These are phyloP conservation scores for Matsumurasca onukii DNA, from an alignment of 1,140 invertebrate genomes.

Conservation along the genomic window DNA sequence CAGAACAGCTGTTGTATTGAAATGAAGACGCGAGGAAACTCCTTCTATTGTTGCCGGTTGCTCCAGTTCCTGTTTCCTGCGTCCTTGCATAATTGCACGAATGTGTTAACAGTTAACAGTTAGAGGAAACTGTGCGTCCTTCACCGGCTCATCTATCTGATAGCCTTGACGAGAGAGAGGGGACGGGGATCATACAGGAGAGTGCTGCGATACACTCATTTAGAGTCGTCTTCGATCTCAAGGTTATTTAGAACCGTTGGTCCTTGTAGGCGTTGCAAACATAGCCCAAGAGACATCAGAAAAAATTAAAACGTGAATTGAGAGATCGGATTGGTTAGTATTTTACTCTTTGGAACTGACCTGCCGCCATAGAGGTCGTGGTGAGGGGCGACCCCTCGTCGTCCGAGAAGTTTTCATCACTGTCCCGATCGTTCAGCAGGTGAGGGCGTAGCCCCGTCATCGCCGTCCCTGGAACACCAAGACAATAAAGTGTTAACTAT, in stretches of 20 bases:
- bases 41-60: slow-evolving; percentile 12
- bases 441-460: slow-evolving; percentile 38
- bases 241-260: no score
- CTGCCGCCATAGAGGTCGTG: slow-evolving; percentile 84
- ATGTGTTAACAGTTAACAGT: no score
- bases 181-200: no score
- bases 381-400: slow-evolving; percentile 81
- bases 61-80: slow-evolving; percentile 3
- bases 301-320: no score
- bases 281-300: no score
- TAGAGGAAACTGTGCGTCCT: neutral
- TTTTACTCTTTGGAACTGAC: no score
- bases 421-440: slow-evolving; percentile 35
- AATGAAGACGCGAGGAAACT: neutral
- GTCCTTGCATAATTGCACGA: neutral
- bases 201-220: no score
- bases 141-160: neutral
- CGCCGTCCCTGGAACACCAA: slow-evolving; percentile 22
- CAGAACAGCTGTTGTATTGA: no score
- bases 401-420: slow-evolving; percentile 51
- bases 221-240: no score
- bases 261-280: no score
- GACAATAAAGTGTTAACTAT: no score
- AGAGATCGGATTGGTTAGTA: no score
- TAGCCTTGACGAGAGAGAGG: slow-evolving; percentile 14